Base-by-base conservation (phyloP, 2,888 invertebrate species). In the Resseliella maxima region DNA sequence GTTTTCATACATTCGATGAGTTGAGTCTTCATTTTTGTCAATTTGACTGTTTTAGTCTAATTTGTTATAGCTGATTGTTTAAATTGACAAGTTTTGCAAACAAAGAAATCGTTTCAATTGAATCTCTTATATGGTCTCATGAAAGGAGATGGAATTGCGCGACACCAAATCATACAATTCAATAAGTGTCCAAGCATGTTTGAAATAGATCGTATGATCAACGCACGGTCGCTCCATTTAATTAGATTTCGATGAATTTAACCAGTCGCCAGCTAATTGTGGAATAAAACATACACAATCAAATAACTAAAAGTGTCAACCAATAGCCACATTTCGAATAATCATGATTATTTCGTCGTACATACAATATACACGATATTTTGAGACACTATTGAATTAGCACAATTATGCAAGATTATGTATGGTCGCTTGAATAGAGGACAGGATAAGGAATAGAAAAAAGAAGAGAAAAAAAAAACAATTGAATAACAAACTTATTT, bases 41-140 rank as follows among this genome's bases (percentile, higher is more conserved):
- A 72, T 31, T 72, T 72, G 72, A 15, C 31, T 72, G 72, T 15
- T 72, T 72, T 31, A 72, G 72, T 72, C 72, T 72, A 72, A 72
- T 72, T 72, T 72, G 72, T 31, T 72, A 15, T 27, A 31, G 72
- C 31, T 72, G 72, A 72, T 72, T 72, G 72, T 31, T 72, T 72
- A 72, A 72, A 72, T 72, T 72, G 72, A 72, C 72, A 72, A 72
- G 72, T 72, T 72, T 72, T 72, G 72, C 72, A 72, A 72, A 72
- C 72, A 72, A 72, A 31, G 31, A 72, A 72, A 72, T 72, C 72
- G 2, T 31, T 31, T 72, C 72, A 72, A 72, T 72, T 72, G 72
- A 72, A 72, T 3, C 2, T 50, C 10, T 27, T 3, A 3, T 24
- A 5, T 24, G 5, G 6, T 41, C 41, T 41, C 41, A 41, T 41